A percentile compares a stretch with the other conserved stretches of the same genome.
phyloP scores from a whole-genome alignment of 2,888 invertebrate species.

The Megamerina dolium region DNA sequence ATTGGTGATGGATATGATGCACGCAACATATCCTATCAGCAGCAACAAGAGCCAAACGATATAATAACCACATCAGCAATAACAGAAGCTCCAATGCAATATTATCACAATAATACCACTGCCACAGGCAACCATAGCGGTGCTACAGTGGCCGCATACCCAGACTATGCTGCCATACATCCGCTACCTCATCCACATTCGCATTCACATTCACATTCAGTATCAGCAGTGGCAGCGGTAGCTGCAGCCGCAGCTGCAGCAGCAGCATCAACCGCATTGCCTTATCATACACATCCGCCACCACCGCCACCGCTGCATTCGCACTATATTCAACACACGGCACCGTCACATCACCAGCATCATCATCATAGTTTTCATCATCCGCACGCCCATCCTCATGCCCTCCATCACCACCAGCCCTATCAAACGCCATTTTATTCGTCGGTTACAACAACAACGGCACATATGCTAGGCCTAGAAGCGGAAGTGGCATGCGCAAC shows the following conservation, averaged over 20 bases:
- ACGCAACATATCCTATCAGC: no score
- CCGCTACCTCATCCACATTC: no score
- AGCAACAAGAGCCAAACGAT: no score
- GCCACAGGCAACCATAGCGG: no score
- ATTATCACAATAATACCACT: no score
- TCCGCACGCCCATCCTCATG: conserved; percentile 14
- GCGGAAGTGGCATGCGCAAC: no score
- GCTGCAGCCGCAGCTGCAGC: conserved; percentile 16
- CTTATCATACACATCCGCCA: conserved; percentile 18
- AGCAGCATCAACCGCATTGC: conserved; percentile 17
- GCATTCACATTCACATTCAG: conserved; percentile 19
- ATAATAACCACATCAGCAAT: no score
- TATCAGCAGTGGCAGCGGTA: conserved; percentile 10
- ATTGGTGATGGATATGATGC: no score
- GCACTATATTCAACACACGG: conserved; percentile 10
- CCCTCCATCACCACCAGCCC: conserved; percentile 23
- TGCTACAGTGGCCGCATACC: no score
- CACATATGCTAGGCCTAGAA: no score
- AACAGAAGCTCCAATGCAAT: no score
- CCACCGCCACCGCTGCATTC: background rate
- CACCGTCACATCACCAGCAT: conserved; percentile 24
- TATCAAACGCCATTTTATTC: conserved; percentile 19
- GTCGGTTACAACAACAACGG: conserved; percentile 11
- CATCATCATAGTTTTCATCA: conserved; percentile 24
- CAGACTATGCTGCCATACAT: no score